Conservation (phyloP, 2,888 invertebrate species). For the Standfussiana lucernea region DNA sequence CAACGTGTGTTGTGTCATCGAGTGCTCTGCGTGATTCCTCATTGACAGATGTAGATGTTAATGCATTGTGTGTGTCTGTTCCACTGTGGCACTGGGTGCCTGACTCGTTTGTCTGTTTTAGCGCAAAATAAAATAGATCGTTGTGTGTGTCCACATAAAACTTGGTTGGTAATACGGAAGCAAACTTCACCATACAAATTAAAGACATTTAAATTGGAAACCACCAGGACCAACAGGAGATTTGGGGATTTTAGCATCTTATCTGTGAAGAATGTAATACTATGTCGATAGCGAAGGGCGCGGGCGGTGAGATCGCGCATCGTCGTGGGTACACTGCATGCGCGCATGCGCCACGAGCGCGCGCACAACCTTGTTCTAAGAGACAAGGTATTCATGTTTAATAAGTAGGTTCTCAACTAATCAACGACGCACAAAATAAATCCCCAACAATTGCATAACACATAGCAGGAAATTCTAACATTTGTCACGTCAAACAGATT, state of each 20-base stretch:
- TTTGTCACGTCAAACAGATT: neutral
- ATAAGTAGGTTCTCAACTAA: neutral
- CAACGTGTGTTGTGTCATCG: neutral
- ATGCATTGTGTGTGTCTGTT: neutral
- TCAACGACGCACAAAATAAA: neutral
- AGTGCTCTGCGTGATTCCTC: slow-evolving; percentile 15
- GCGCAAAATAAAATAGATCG: neutral
- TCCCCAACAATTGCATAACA: neutral
- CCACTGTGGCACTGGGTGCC: neutral
- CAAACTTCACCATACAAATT: neutral
- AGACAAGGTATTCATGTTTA: neutral
- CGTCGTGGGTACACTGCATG: neutral
- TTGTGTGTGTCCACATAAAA: neutral
- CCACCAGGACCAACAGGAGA: neutral
- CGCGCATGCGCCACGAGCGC: too few relatives aligned
- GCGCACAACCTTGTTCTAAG: neutral
- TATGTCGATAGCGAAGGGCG: neutral
- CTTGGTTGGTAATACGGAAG: neutral
- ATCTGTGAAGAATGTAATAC: neutral
- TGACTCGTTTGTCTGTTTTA: neutral
- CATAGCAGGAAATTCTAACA: neutral
- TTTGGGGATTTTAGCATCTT: neutral
- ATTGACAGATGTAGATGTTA: slow-evolving; percentile 7
- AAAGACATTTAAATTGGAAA: neutral
- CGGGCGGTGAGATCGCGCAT: neutral